Conservation (phyloP, 2,888 invertebrate genomes). For the Malthinus flaveolus region DNA sequence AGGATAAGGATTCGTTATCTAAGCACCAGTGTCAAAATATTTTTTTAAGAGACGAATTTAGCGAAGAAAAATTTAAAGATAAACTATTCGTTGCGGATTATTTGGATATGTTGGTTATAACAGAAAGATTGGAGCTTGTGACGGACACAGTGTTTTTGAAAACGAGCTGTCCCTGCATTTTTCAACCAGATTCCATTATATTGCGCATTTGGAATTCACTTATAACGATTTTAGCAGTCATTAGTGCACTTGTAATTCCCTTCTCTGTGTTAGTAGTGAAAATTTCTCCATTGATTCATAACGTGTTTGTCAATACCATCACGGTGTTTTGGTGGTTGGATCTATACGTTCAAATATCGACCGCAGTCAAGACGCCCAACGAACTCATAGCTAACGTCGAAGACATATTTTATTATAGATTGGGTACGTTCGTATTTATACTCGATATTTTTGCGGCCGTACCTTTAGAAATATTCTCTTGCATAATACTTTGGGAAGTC, state of each 20-base stretch:
- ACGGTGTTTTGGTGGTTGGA: conserved; percentile 23
- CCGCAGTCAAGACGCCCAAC: conserved; percentile 20
- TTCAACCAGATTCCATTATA: conserved; percentile 27
- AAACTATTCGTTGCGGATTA: conserved; percentile 24
- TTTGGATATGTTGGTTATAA: conserved; percentile 30
- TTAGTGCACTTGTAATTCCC: conserved; percentile 13
- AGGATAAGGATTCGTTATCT: conserved; percentile 13
- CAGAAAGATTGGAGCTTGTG: conserved; percentile 24
- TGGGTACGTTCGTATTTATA: conserved; percentile 19
- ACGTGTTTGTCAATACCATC: conserved; percentile 6
- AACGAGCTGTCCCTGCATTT: conserved; percentile 29
- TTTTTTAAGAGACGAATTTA: conserved; percentile 26
- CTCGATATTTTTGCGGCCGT: conserved; percentile 25
- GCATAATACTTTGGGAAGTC: conserved; percentile 12
- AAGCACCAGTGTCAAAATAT: conserved; percentile 31
- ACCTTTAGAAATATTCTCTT: conserved; percentile 29
- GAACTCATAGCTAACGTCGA: conserved; percentile 16
- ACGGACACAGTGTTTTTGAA: conserved; percentile 30
- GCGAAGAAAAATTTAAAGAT: conserved; percentile 13
- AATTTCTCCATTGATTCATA: background rate
- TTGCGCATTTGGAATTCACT: conserved; percentile 16
- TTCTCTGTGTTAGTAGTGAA: conserved; percentile 24
- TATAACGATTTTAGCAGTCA: conserved; percentile 16
- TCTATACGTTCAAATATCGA: conserved; percentile 27
- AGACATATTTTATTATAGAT: conserved; percentile 20